These are phyloP conservation scores for Ammospiza caudacuta DNA, from an alignment of 2,113 vertebrate species.

Conservation along the genomic window DNA sequence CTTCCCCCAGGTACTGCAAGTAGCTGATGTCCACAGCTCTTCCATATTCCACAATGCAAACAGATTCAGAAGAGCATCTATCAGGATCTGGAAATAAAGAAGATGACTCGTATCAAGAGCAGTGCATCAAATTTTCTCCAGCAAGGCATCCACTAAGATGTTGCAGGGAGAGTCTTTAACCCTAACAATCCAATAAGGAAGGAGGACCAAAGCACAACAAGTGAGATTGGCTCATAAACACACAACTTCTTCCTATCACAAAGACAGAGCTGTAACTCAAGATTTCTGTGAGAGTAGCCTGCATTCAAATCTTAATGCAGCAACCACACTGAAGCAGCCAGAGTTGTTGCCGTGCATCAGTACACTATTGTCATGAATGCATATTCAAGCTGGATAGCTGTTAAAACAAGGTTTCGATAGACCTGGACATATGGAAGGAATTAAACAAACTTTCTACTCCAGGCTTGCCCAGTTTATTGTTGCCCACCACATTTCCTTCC, in stretches of 20 bases:
- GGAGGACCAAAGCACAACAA: background rate
- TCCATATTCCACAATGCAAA: constrained; percentile 87
- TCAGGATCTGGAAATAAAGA: constrained; percentile 63
- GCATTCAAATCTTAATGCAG: background rate
- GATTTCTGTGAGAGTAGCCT: background rate
- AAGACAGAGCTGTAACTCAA: background rate
- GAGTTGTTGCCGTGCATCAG: background rate
- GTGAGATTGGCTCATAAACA: background rate
- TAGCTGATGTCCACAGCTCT: constrained; percentile 91
- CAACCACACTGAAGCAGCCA: background rate
- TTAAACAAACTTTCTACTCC: background rate
- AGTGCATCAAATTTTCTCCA: background rate
- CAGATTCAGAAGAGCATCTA: constrained; percentile 61
- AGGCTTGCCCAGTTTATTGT: background rate
- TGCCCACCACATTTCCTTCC: background rate
- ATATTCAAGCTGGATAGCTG: background rate
- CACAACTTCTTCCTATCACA: background rate
- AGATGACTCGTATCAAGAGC: background rate
- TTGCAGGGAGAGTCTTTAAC: background rate
- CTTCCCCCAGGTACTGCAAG: constrained; percentile 93
- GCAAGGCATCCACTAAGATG: background rate
- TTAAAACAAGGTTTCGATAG: background rate
- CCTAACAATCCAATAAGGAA: background rate
- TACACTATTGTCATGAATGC: background rate
- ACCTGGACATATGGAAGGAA: background rate